Evolutionary conservation across 2,797 vertebrate genomes (phyloP), one percentile per base, ranked within the genome.

Genomic region (Intellagama lesueurii): DNA sequence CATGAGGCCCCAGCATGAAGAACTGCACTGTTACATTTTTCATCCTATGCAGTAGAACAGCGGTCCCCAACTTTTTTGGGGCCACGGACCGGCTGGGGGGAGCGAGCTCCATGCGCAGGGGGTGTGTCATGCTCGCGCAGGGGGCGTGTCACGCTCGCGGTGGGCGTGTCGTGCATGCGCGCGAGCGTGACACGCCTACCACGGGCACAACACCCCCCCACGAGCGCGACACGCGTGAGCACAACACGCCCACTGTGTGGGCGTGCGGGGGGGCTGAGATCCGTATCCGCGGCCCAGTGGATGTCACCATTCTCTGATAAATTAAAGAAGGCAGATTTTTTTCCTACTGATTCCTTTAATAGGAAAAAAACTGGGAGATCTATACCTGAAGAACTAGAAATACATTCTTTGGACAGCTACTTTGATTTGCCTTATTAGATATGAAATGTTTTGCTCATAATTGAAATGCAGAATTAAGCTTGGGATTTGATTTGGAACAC

Each of bases 281-380:
- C 40, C 3, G 40, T 40, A 40, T 40, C 3, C 40, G 40, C 40
- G 3, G 40, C 40, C 40, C 89, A 22, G 64, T 78, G 28, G 40
- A 78, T 88, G 81, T 81, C 30, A 84, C 72, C 52, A 66, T 80
- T 87, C 49, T 73, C 49, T 85, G 82, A 66, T 75, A 87, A 90
- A 81, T 90, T 90, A n/a, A 85, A 87, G 75, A 81, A 64, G 60
- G 11, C 4, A 83, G 17, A 56, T 12, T 56, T 56, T 68, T 89
- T 66, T 40, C 75, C 32, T 80, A 35, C 26, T 35, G 52, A 3
- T 70, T 85, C 16, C 40, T 75, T 66, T 81, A 81, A 89, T 69
- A 35, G 47, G 19, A 89, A 81, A 76, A 75, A 49, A 68, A 64
- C n/a, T 76, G 7, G 47, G 4, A 75, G 44, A 49, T 89, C 60